Evolutionary conservation across 2,888 invertebrate species (phyloP), one percentile per base, ranked within the genome.

Genomic region (Sinelater perroti): DNA sequence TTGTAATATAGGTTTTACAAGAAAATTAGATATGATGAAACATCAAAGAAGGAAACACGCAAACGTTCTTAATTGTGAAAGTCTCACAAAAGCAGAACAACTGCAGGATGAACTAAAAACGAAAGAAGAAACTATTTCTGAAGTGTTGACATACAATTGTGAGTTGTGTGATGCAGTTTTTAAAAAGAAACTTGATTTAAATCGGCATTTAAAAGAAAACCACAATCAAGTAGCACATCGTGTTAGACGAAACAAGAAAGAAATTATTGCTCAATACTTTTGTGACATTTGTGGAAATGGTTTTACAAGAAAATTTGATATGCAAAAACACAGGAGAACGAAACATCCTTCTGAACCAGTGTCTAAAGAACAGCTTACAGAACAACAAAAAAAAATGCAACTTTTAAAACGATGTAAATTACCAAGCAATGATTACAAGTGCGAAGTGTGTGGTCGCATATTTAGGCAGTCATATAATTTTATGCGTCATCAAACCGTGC

Each of bases 401-500:
- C 63, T 73, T 20, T 54, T 77, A 8, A 64, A 71, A 11, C 68
- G 65, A 20, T 73, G 74, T 20, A 71, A 67, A 55, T 57, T 72
- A 7, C 54, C 65, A 4, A 60, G 63, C 7, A 62, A 67, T 2
- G 70, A 73, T 36, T 78, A 72, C 57, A 69, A 73, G 58, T 85
- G 84, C 61, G 72, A 74, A 21, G 61, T 71, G 7, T 85, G 84
- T 67, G 60, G 70, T n/a, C 78, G 78, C 53, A 49, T 67, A 2
- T 74, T 78, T 51, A 63, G 63, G 21, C 68, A 71, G 36, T 63
- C 70, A 1, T 74, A 71, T 45, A 70, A 69, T 56, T 80, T 83
- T 72, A 63, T 77, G 33, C 75, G 83, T 0, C 85, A 85, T 66
- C 68, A 72, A 56, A 78, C 81, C 1, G 69, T 78, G 3, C 84